Percentiles rank a stretch among this genome's conserved stretches.
phyloP scores from a whole-genome alignment of 2,888 invertebrate species.

The Nudaria mundana region DNA sequence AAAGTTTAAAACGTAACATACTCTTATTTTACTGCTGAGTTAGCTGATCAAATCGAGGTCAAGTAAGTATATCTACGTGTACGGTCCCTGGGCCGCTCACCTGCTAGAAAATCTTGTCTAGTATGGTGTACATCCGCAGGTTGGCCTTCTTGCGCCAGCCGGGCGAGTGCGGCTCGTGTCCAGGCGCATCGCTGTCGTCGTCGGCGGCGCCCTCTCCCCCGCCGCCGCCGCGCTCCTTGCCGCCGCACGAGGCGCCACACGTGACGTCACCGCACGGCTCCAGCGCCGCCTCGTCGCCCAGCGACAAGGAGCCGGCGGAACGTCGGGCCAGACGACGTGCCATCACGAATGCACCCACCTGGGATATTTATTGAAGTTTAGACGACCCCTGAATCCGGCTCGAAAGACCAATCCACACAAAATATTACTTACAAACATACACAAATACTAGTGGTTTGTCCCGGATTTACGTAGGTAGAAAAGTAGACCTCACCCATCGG shows the following conservation, averaged over 20 bases:
- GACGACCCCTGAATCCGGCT: too few relatives aligned
- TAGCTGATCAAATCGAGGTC: too few relatives aligned
- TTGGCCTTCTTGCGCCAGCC: slow-evolving; percentile 72
- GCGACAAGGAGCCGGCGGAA: slow-evolving; percentile 14
- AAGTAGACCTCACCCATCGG: too few relatives aligned
- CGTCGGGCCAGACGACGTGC: slow-evolving; percentile 47
- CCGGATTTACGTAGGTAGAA: too few relatives aligned
- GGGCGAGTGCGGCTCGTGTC: slow-evolving; percentile 41
- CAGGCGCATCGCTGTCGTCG: slow-evolving; percentile 43
- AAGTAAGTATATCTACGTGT: too few relatives aligned
- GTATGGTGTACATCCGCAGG: slow-evolving; percentile 74
- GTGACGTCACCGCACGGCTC: slow-evolving; percentile 16
- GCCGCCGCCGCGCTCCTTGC: slow-evolving; percentile 49
- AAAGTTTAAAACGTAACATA: too few relatives aligned
- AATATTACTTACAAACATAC: too few relatives aligned
- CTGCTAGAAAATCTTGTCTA: slow-evolving; percentile 80
- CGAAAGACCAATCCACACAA: too few relatives aligned
- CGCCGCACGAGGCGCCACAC: slow-evolving; percentile 21
- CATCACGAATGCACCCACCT: slow-evolving; percentile 67
- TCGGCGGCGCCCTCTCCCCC: slow-evolving; percentile 27
- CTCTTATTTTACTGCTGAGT: too few relatives aligned
- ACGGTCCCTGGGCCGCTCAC: slow-evolving; percentile 33
- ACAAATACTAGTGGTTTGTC: too few relatives aligned
- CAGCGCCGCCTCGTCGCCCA: slow-evolving; percentile 44
- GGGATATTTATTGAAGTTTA: too few relatives aligned